Evolutionary conservation across 2,888 invertebrate species (phyloP), one percentile per base, ranked within the genome.

Genomic region (Dorcus hopei): DNA sequence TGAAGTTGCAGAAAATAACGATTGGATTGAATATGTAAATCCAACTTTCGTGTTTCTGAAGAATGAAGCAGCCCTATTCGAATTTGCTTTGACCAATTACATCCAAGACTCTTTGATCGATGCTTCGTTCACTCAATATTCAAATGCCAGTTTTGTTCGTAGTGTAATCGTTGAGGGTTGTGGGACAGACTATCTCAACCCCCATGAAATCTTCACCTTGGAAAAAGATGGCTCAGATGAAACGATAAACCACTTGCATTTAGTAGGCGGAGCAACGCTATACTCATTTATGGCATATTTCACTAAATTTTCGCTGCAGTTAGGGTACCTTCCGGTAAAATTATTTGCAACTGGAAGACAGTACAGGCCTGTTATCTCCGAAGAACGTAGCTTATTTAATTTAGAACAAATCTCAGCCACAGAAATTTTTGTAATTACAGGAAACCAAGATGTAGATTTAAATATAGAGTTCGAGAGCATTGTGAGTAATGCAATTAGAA

Each of bases 141-240:
- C 88, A 0, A 91, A 91, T 74, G 83, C 91, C 0, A 92, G 93
- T 78, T 92, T 93, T 78, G 83, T 85, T 4, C 85, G 89, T 55
- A 89, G 89, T 71, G 78, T 90, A 2, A 79, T 93, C 3, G 79
- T 91, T 5, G 92, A 94, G 79, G 92, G 90, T 49, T 84, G 87
- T 68, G 88, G 88, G 2, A 71, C 79, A 38, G 80, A 86, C 69
- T 84, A 85, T 43, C 80, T 82, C 2, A 79, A 86, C 66, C 77
- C 83, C 0, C 69, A 79, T 39, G 70, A 78, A n/a, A 83, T 87
- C 53, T 71, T 90, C 40, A 79, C 84, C 64, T 80, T 84, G 59
- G 81, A 82, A 57, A 81, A 83, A 47, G 83, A 86, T 51, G 76
- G 82, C 9, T 79, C 83, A 47, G 77, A 80, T 0, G 79, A 79